Evolutionary conservation across 2,888 invertebrate genomes (phyloP).

Genomic region (Drosophila mimetica): DNA sequence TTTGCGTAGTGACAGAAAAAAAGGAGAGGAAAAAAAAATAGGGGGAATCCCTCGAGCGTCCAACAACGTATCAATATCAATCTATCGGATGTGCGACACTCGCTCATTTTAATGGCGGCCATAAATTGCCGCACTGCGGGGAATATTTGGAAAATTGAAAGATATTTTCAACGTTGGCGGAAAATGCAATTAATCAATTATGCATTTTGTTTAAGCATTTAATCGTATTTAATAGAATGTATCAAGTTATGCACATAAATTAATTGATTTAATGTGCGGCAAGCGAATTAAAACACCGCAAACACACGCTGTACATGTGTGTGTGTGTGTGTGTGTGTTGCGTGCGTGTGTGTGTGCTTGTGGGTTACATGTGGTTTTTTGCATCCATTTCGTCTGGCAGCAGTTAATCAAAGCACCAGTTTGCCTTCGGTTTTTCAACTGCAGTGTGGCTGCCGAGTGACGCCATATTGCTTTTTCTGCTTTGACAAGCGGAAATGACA

Average conservation of each 20-base stretch:
- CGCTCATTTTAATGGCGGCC: conserved; percentile 37
- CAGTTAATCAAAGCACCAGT: conserved; percentile 45
- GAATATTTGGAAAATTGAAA: conserved; percentile 14
- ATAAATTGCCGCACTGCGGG: conserved; percentile 21
- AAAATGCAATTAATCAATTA: conserved; percentile 55
- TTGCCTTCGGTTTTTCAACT: conserved; percentile 5
- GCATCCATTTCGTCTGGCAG: conserved; percentile 16
- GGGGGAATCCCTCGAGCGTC: background rate
- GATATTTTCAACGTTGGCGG: conserved; percentile 27
- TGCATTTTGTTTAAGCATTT: conserved; percentile 55
- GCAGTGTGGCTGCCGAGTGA: background rate
- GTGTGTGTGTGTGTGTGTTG: background rate
- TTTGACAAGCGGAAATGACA: conserved; percentile 10
- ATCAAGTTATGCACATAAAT: conserved; percentile 64
- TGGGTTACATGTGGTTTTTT: conserved; percentile 40
- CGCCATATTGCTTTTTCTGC: conserved; percentile 8
- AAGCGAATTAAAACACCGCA: conserved; percentile 50
- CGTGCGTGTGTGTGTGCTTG: background rate
- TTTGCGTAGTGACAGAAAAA: background rate
- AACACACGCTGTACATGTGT: conserved; percentile 19
- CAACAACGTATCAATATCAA: conserved; percentile 24
- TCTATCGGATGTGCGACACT: conserved; percentile 7
- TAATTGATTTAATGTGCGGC: conserved; percentile 56
- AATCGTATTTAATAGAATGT: conserved; percentile 42
- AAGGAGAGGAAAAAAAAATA: no score